These are phyloP conservation scores for Papilio demoleus DNA, from an alignment of 2,888 invertebrate species.

Conservation along the genomic window DNA sequence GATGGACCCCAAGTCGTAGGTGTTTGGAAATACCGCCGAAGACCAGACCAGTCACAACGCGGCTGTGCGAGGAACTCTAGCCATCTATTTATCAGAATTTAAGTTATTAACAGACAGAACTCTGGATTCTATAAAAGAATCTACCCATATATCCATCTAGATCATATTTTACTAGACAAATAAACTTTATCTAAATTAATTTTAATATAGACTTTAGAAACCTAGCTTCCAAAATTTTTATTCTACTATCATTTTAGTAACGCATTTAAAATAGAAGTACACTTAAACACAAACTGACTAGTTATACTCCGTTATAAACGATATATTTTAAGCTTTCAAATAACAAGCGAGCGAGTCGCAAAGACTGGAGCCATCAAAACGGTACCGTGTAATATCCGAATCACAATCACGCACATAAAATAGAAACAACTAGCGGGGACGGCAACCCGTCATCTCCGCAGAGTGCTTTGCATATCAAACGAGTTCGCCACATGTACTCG, in stretches of 20 bases:
- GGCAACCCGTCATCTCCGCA: slow-evolving; percentile 30
- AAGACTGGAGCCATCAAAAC: slow-evolving; percentile 35
- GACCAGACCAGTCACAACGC: too few relatives aligned
- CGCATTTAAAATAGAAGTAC: not conserved
- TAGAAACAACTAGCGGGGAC: slow-evolving; percentile 36
- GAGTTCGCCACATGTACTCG: slow-evolving; percentile 21
- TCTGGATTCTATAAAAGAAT: too few relatives aligned
- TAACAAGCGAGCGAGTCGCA: slow-evolving; percentile 24
- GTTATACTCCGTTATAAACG: not conserved
- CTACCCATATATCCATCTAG: too few relatives aligned
- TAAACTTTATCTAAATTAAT: too few relatives aligned
- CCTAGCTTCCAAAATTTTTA: too few relatives aligned
- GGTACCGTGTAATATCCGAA: slow-evolving; percentile 37
- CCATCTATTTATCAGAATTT: too few relatives aligned
- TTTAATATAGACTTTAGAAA: too few relatives aligned
- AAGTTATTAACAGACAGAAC: too few relatives aligned
- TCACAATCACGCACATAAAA: slow-evolving; percentile 39
- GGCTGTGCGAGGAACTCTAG: too few relatives aligned
- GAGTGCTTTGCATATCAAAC: slow-evolving; percentile 40
- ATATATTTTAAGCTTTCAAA: slow-evolving; percentile 15
- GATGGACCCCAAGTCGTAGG: too few relatives aligned
- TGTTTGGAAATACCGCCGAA: too few relatives aligned
- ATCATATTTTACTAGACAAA: too few relatives aligned
- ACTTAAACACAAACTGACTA: not conserved
- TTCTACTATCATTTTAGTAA: not conserved